Conservation (phyloP, 2,888 invertebrate genomes). For the Cerastis rubricosa region DNA sequence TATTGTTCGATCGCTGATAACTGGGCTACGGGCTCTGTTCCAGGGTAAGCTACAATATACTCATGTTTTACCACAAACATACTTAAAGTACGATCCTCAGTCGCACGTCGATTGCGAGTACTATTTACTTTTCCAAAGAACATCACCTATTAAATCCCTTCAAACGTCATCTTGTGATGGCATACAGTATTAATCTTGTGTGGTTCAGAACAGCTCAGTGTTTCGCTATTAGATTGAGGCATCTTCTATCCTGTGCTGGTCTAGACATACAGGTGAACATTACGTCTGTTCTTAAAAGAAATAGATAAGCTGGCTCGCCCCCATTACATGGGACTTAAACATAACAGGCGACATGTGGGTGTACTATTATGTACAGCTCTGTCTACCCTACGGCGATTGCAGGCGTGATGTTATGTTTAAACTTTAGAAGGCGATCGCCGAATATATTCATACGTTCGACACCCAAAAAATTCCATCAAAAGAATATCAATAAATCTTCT, state of each 20-base stretch:
- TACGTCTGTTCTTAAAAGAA: neutral
- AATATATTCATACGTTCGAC: neutral
- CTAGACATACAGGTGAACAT: neutral
- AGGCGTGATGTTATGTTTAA: too few relatives aligned
- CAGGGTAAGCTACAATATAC: conserved; percentile 24
- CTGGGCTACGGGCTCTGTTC: conserved; percentile 28
- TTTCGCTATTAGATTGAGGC: neutral
- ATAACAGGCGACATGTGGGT: too few relatives aligned
- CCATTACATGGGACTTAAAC: too few relatives aligned
- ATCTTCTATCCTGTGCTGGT: neutral
- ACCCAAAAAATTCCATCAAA: neutral
- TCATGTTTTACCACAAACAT: neutral
- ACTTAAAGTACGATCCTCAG: neutral
- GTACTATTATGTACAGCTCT: too few relatives aligned
- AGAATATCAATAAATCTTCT: conserved; percentile 24
- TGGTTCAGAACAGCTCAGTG: neutral
- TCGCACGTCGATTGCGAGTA: too few relatives aligned
- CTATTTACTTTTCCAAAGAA: neutral
- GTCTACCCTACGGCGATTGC: too few relatives aligned
- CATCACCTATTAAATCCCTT: neutral
- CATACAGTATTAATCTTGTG: neutral
- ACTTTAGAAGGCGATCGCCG: neutral
- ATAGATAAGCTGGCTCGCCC: too few relatives aligned
- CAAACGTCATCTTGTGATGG: too few relatives aligned
- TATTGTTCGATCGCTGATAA: conserved; percentile 56